Conservation (phyloP, 2,797 vertebrate genomes). For the Molossus alvarezi region DNA sequence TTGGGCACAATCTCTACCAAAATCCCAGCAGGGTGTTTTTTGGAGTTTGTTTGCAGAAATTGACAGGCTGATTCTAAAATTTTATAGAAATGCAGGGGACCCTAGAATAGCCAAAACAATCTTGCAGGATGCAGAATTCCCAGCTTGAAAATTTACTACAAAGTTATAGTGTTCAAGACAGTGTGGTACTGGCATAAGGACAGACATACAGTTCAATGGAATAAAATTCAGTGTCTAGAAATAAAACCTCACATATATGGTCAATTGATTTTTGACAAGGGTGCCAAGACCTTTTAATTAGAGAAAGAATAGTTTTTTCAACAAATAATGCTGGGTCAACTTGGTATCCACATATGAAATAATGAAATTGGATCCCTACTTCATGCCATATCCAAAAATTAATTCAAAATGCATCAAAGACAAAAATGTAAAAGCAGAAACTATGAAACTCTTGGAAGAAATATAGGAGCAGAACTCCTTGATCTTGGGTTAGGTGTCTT, state of each 20-base stretch:
- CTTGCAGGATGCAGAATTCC: neutral
- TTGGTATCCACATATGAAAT: neutral
- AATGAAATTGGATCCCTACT: neutral
- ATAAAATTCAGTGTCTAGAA: neutral
- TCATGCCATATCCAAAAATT: neutral
- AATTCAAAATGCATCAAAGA: neutral
- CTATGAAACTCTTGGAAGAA: neutral
- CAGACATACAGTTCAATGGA: neutral
- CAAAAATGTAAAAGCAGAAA: neutral
- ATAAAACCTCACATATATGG: neutral
- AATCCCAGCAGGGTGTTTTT: neutral
- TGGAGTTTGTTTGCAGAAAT: too few species aligned
- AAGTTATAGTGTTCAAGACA: neutral
- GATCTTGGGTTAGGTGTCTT: neutral
- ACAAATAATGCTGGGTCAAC: neutral
- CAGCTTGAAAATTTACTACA: neutral
- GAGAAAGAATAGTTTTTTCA: constrained; percentile 1
- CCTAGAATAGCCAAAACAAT: neutral
- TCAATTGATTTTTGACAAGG: too few species aligned
- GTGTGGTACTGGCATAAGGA: neutral
- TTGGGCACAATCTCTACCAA: neutral
- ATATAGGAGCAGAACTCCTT: neutral
- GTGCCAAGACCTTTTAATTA: neutral
- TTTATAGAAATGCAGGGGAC: neutral
- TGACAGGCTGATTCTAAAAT: neutral